Base-by-base conservation (phyloP, 1,140 invertebrate species). In the Micrasema longulum region DNA sequence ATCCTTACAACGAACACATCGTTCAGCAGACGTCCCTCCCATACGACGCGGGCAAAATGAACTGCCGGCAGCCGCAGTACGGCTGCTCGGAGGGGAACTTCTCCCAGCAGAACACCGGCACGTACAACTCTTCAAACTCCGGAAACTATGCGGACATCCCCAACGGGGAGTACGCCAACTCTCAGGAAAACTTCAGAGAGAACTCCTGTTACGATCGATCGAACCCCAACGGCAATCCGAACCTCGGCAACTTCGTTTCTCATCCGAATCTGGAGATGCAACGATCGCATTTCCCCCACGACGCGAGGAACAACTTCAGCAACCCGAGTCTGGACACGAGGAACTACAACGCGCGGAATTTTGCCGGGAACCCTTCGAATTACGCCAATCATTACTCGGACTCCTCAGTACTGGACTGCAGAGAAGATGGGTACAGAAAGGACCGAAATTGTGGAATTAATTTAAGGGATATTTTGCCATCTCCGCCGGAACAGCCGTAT, bases 101-200 rank as follows among this genome's bases (percentile, higher is more conserved):
- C 41, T 75, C 73, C 1, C 75, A 74, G 26, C 75, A 74, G 48
- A 76, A 76, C 52, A 76, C 72, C 7, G 75, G 75, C 10, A 75
- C 75, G 4, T 76, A 76, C 52, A 76, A 76, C 45, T 76, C 75
- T 18, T 76, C 75, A 1, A 76, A 76, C 53, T 76, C 75, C 7
- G 75, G 75, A 60, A 76, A 76, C 36, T 76, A 76, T 60, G 73
- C 72, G 1, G 75, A 76, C 47, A 76, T 76, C 14, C 72, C 64
- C 1, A 48, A 38, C 12, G 63, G 43, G 5, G 74, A 76, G 2
- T 70, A 73, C 64, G 66, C 63, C 14, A 76, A 76, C 53, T 57
- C 70, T 5, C 47, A 63, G 23, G 71, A 76, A 14, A 65, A 53
- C 53, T 76, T 76, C 47, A 66, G 20, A 63, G 68, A 43, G 50